phyloP scores from a whole-genome alignment of 2,113 vertebrate genomes.

The Elaphurus davidianus region DNA sequence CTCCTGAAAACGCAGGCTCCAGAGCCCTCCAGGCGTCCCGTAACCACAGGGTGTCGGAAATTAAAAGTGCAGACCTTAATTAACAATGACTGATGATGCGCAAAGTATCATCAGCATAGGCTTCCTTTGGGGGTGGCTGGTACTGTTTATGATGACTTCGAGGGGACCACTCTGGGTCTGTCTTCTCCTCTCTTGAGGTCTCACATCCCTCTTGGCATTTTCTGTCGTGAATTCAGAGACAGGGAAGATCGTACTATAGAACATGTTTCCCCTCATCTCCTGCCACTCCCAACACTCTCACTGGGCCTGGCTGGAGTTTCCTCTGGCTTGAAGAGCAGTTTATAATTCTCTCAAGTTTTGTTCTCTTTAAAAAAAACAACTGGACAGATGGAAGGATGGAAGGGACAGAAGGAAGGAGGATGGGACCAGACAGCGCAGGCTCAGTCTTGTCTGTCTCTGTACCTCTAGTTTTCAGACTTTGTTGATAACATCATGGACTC shows the following conservation, averaged over 20 bases:
- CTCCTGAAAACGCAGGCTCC: rapidly evolving
- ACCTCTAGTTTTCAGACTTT: not conserved
- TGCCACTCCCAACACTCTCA: rapidly evolving
- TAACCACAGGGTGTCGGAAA: not conserved
- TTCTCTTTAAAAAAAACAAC: not conserved
- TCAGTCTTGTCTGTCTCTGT: not conserved
- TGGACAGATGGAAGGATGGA: too few species aligned
- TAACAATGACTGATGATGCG: rapidly evolving
- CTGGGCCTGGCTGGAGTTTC: not conserved
- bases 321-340: not conserved
- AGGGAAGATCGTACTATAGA: rapidly evolving
- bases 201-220: not conserved
- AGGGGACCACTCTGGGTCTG: not conserved
- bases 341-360: not conserved
- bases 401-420: not conserved
- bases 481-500: too few species aligned
- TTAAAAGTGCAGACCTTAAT: not conserved
- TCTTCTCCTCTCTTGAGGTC: not conserved
- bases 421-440: too few species aligned
- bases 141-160: rapidly evolving
- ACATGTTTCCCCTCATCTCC: not conserved
- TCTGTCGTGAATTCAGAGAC: not conserved
- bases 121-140: not conserved
- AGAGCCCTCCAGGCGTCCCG: not conserved
- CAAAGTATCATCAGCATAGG: rapidly evolving